Evolutionary conservation across 2,797 vertebrate species (phyloP), one percentile per base, ranked within the genome.

Genomic region (Trichosurus vulpecula): DNA sequence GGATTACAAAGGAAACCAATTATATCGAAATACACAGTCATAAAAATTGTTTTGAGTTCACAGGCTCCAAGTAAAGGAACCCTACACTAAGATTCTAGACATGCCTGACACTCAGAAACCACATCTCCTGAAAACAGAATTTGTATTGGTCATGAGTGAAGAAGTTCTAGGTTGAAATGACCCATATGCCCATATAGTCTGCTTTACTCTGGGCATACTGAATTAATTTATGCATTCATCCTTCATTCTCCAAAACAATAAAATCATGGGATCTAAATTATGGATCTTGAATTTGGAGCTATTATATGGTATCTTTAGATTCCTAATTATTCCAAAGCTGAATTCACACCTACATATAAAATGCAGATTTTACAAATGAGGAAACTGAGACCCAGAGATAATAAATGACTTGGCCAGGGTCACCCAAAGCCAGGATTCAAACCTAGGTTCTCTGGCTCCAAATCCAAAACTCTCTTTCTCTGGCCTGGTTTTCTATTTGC

Each of bases 141-240:
- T 54, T 55, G 58, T 58, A 31, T 57, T 91, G 89, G 81, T 90
- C 81, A 91, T 92, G 29, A 97, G 54, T 22, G 61, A 81, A 4
- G 14, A 51, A n/a, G 93, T 51, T 95, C 96, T 92, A 90, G 91
- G 97, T 96, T 93, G 94, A 92, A 91, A 87, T 66, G 27, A 58
- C 66, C n/a, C 35, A 91, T 58, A 74, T 94, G 94, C 22, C 89
- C 54, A 92, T 16, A 90, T 31, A 94, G 55, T 12, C 54, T 92
- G 95, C 55, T 52, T 87, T 13, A 41, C 91, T 92, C 58, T 54
- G 91, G 51, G 2, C 54, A 58, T 11, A 91, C 54, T 93, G 54
- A 87, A 29, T 95, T 94, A 90, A 92, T 87, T 93, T 96, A 94
- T 53, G 81, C 29, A 93, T 35, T 91, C 66, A 93, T 93, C 56